Evolutionary conservation across 2,797 vertebrate species (phyloP).

Genomic region (Chiloscyllium punctatum): DNA sequence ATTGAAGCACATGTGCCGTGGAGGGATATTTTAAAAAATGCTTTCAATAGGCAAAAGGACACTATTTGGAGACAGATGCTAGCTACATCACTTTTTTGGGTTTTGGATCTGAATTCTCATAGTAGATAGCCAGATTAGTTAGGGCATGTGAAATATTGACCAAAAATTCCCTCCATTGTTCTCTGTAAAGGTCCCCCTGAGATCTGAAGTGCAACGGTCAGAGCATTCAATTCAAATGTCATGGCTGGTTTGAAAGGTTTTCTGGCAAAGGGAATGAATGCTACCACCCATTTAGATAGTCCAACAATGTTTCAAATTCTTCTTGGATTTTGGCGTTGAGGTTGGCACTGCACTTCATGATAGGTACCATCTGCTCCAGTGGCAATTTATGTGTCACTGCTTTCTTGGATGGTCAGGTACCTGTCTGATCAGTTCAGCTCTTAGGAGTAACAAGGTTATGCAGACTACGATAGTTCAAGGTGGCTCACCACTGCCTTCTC

Average conservation of each 20-base stretch:
- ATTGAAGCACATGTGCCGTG: too few species aligned
- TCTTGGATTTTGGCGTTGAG: neutral
- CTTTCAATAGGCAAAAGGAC: neutral
- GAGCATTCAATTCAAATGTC: neutral
- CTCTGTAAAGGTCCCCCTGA: neutral
- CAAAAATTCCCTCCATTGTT: neutral
- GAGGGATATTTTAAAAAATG: too few species aligned
- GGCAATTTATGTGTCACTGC: neutral
- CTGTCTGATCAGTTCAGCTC: accelerated
- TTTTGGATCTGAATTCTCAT: neutral
- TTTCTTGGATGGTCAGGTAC: neutral
- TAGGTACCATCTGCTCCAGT: neutral
- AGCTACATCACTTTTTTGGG: neutral
- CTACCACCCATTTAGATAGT: neutral
- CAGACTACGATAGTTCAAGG: too few species aligned
- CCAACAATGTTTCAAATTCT: neutral
- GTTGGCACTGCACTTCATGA: neutral
- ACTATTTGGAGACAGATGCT: neutral
- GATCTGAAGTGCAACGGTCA: neutral
- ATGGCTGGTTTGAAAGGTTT: neutral
- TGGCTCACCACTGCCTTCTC: too few species aligned
- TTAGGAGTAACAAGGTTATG: neutral
- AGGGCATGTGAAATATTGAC: neutral
- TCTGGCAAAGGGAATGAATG: neutral
- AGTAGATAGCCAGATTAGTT: neutral